Base-by-base conservation (phyloP, 1,140 invertebrate genomes). In the Kradibia gibbosae region DNA sequence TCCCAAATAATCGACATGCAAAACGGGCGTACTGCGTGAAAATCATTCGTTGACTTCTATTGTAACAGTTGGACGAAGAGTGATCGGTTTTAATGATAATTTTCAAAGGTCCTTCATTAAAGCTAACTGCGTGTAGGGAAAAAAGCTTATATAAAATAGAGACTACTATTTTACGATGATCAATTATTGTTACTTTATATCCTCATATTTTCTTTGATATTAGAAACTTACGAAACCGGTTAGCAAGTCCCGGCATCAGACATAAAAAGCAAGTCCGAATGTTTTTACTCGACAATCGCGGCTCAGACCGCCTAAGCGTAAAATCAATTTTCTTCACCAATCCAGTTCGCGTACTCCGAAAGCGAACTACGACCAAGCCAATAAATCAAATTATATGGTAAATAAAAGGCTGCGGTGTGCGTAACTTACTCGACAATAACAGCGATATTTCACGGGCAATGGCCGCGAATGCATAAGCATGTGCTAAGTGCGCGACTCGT, bases 401-500 rank as follows among this genome's bases (percentile, higher is more conserved):
- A 45, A 13, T 45, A 45, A 45, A 45, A 8, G 5, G 5, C 13
- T 5, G 7, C 42, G 7, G 13, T 8, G 42, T 45, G 13, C 5
- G 42, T 45, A 8, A 45, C 42, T 45, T 13, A 45, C 13, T 45
- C 50, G 34, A 20, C 17, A 15, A 48, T 36, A 1, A 17, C 11
- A 11, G 13, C 48, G 31, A 8, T 15, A 17, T 73, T 28, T 48
- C 70, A 48, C 42, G 28, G 28, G 28, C 60, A 15, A 10, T 25
- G 36, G 1, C 5, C 4, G 8, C 39, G 39, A 22, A 25, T 39
- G 42, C 28, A 20, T 34, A 75, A 22, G 20, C 31, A 39, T n/a
- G 62, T 78, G 76, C 76, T 62, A 78, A 78, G 62, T 70, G 34
- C 31, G 34, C 62, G 39, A 15, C 13, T 31, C 42, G 20, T 3